Percentiles rank a stretch among this genome's conserved stretches.
phyloP scores from a whole-genome alignment of 2,113 vertebrate species.

The Castor canadensis region DNA sequence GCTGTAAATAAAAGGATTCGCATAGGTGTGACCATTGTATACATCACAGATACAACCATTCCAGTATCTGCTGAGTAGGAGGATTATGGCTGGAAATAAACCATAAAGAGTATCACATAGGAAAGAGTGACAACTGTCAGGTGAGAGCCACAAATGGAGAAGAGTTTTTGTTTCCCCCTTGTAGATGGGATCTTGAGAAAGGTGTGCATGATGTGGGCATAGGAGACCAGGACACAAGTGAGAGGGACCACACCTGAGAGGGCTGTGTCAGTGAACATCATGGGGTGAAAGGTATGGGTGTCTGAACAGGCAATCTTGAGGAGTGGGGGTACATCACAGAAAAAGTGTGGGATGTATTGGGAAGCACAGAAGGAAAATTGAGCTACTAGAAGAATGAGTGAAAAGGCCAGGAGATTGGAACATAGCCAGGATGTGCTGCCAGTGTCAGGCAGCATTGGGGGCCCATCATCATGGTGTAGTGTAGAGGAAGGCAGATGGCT shows the following conservation, averaged over 20 bases:
- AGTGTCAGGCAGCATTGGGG: constrained; percentile 23
- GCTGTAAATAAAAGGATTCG: constrained; percentile 61
- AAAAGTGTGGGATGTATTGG: constrained; percentile 57
- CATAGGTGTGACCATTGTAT: constrained; percentile 51
- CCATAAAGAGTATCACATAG: constrained; percentile 2
- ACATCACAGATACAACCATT: background rate
- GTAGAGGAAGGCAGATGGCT: constrained; percentile 59
- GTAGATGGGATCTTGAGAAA: constrained; percentile 35
- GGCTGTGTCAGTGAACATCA: constrained; percentile 31
- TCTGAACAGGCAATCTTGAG: constrained; percentile 52
- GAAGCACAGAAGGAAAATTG: constrained; percentile 54
- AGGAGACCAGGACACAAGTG: constrained; percentile 37
- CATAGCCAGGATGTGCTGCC: constrained; percentile 36
- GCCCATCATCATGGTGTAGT: constrained; percentile 26
- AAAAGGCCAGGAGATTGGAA: constrained; percentile 34
- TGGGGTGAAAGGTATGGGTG: constrained; percentile 17
- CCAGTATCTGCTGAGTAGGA: background rate
- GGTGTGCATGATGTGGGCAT: constrained; percentile 2
- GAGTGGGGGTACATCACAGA: constrained; percentile 36
- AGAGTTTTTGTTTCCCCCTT: background rate
- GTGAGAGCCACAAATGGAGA: constrained; percentile 61
- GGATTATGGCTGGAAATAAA: constrained; percentile 36
- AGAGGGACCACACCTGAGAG: constrained; percentile 32
- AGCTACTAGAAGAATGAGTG: background rate
- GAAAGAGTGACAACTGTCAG: constrained; percentile 34